Conservation (phyloP, 2,888 invertebrate genomes). For the Archaeoteleia sp. region DNA sequence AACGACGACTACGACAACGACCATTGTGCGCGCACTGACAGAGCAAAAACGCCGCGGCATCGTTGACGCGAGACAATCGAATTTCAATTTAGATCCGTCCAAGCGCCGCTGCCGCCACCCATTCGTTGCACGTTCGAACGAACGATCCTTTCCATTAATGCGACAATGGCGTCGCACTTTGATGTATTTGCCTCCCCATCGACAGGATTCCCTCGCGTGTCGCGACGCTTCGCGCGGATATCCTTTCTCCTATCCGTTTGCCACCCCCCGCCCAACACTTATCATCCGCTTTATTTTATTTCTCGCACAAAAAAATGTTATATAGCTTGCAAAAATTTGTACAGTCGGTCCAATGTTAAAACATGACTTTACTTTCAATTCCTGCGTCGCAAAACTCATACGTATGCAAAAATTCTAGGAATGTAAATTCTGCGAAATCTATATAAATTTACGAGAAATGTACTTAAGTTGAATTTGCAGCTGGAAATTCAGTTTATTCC, state of each 20-base stretch:
- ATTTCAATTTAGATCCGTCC: slow-evolving; percentile 72
- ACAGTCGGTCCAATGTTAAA: no score
- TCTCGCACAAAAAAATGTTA: slow-evolving; percentile 3
- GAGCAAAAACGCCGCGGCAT: slow-evolving; percentile 58
- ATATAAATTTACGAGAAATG: no score
- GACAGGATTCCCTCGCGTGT: slow-evolving; percentile 51
- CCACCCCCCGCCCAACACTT: slow-evolving; percentile 19
- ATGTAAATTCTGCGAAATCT: no score
- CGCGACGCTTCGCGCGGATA: slow-evolving; percentile 52
- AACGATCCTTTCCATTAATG: slow-evolving; percentile 73
- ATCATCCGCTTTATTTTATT: slow-evolving; percentile 21
- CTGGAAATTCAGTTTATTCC: no score
- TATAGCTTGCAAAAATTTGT: not conserved
- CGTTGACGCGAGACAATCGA: slow-evolving; percentile 68
- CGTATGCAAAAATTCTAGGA: no score
- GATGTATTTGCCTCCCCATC: slow-evolving; percentile 63
- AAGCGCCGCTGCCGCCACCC: slow-evolving; percentile 62
- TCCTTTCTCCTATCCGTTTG: slow-evolving; percentile 54
- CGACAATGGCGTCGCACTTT: slow-evolving; percentile 68
- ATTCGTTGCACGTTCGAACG: slow-evolving; percentile 66
- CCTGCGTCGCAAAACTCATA: no score
- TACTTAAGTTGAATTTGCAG: no score
- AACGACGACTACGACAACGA: slow-evolving; percentile 48
- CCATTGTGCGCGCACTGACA: slow-evolving; percentile 50
- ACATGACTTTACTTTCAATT: no score